Conservation (phyloP, 2,797 vertebrate genomes). For the Intellagama lesueurii region DNA sequence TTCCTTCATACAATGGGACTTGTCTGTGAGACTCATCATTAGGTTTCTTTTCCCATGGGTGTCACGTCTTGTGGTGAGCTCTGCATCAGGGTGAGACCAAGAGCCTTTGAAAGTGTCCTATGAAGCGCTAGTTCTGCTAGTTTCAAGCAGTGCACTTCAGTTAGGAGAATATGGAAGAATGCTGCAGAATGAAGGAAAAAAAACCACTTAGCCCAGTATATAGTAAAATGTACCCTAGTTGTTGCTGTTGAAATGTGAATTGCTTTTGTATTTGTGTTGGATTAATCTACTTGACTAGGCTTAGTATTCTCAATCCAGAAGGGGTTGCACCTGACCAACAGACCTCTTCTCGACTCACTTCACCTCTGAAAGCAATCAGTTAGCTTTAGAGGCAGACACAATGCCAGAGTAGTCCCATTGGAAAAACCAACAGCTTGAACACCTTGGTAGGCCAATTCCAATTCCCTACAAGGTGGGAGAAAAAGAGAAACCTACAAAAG, state of each 20-base stretch:
- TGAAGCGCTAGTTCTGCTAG: neutral
- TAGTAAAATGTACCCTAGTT: neutral
- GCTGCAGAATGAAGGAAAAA: neutral
- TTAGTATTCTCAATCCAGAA: neutral
- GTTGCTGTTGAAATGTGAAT: neutral
- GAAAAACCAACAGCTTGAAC: too few relatives aligned
- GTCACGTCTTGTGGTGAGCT: neutral
- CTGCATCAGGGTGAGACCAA: neutral
- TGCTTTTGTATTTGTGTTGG: neutral
- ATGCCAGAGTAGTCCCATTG: neutral
- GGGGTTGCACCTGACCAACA: neutral
- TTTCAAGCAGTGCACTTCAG: neutral
- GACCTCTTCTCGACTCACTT: neutral
- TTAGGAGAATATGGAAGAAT: neutral
- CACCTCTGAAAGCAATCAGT: slow-evolving; percentile 11
- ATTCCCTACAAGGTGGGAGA: too few relatives aligned
- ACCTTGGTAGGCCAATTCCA: too few relatives aligned
- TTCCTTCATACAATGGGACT: neutral
- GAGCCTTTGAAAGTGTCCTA: neutral
- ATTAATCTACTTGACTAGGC: neutral
- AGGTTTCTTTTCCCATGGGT: neutral
- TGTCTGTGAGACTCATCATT: neutral
- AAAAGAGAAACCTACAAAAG: too few relatives aligned
- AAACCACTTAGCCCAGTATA: neutral
- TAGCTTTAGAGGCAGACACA: accelerated